phyloP scores from a whole-genome alignment of 2,797 vertebrate species.

The Schizopygopsis pylzovi region DNA sequence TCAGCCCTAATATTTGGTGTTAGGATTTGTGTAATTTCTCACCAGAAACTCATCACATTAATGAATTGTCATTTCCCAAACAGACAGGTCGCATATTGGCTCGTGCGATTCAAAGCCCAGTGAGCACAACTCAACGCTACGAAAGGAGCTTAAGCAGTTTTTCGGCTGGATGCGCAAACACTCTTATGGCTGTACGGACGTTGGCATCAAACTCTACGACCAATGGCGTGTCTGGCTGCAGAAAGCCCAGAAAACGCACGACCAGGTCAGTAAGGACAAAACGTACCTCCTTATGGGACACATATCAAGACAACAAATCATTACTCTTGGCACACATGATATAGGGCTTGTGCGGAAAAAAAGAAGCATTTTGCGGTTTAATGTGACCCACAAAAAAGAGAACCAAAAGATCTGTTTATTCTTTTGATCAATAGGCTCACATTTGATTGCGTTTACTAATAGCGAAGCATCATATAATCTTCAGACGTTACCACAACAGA shows the following conservation, averaged over 20 bases:
- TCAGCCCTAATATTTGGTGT: too few species aligned
- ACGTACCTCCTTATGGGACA: background rate
- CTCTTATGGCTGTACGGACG: conserved; percentile 87
- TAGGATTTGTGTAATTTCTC: background rate
- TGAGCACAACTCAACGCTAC: conserved; percentile 88
- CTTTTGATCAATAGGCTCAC: conserved; percentile 61
- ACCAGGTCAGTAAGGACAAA: conserved; percentile 88
- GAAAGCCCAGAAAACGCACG: conserved; percentile 92
- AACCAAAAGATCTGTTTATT: conserved; percentile 45
- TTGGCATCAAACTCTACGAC: conserved; percentile 95
- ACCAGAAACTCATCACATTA: too few species aligned
- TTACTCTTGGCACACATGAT: conserved; percentile 20
- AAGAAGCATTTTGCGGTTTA: background rate
- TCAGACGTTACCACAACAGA: conserved; percentile 74
- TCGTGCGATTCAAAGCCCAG: conserved; percentile 78
- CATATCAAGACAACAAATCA: conserved; percentile 58
- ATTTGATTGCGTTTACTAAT: conserved; percentile 72
- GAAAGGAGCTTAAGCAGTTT: conserved; percentile 94
- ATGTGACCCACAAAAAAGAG: background rate
- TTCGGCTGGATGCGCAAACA: conserved; percentile 95
- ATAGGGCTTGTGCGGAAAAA: too few species aligned
- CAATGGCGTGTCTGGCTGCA: conserved; percentile 96
- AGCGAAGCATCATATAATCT: conserved; percentile 64
- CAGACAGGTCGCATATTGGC: conserved; percentile 76
- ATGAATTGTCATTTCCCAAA: background rate